These are phyloP conservation scores for Onychomys leucogaster DNA, from an alignment of 2,797 vertebrate genomes.

Conservation along the genomic window DNA sequence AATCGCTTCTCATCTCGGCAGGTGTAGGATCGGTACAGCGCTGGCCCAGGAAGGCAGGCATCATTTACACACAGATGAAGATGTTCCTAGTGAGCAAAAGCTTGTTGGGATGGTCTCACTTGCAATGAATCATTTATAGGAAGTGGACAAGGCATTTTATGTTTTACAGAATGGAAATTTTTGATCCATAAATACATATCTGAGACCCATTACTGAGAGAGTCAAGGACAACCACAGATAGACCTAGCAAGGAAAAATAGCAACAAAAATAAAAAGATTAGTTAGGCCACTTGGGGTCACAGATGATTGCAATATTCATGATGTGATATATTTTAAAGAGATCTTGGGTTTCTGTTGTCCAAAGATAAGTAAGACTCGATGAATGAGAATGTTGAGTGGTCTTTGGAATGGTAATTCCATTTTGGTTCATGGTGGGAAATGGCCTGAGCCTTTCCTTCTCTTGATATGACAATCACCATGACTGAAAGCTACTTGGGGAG, in stretches of 20 bases:
- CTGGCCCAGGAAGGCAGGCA: constrained; percentile 47
- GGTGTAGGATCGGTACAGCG: constrained; percentile 64
- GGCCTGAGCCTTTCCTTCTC: not conserved
- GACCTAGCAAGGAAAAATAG: not conserved
- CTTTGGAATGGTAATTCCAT: not conserved
- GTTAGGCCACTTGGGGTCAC: not conserved
- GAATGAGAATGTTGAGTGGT: not conserved
- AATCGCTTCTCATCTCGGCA: constrained; percentile 75
- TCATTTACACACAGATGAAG: constrained; percentile 80
- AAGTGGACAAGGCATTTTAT: constrained; percentile 65
- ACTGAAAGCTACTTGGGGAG: not conserved
- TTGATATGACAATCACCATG: not conserved
- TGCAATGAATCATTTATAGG: constrained; percentile 77
- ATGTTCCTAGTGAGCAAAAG: constrained; percentile 81
- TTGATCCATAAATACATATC: constrained; percentile 47
- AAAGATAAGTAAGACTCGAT: not conserved
- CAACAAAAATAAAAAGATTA: not conserved
- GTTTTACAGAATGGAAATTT: constrained; percentile 68
- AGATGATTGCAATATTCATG: not conserved
- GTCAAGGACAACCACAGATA: constrained; percentile 23
- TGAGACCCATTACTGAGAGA: constrained; percentile 28
- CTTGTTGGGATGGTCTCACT: constrained; percentile 76
- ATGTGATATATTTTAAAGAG: not conserved
- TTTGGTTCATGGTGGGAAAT: not conserved
- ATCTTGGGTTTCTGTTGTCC: not conserved